Percentiles rank a stretch among this genome's conserved stretches.
Conservation (phyloP, 2,888 invertebrate genomes). For the Chrysodeixis includens region DNA sequence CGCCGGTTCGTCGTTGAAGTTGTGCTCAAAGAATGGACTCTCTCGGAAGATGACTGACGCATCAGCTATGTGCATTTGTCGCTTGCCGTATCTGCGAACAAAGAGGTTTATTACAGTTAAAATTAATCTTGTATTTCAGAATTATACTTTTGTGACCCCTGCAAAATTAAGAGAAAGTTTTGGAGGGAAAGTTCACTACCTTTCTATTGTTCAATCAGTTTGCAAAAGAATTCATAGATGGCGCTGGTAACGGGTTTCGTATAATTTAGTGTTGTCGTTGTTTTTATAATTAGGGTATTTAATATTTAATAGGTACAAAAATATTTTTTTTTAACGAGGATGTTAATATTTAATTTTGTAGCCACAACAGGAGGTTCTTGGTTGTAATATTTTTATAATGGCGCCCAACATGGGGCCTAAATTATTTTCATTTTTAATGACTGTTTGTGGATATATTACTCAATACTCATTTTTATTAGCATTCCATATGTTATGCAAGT, state of each 20-base stretch:
- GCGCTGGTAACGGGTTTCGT: neutral
- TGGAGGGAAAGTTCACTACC: too few species aligned
- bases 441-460: too few species aligned
- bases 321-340: too few species aligned
- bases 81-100: slow-evolving; percentile 82
- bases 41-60: slow-evolving; percentile 83
- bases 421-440: neutral
- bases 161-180: too few species aligned
- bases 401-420: slow-evolving; percentile 42
- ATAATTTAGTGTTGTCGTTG: neutral
- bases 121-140: too few species aligned
- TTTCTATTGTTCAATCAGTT: neutral
- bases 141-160: too few species aligned
- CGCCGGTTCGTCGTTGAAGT: slow-evolving; percentile 72
- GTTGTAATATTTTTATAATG: slow-evolving; percentile 14
- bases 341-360: too few species aligned
- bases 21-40: slow-evolving; percentile 79
- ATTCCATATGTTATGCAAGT: too few species aligned
- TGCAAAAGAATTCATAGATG: slow-evolving; percentile 22
- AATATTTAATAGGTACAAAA: too few species aligned
- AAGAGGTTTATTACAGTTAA: slow-evolving; percentile 28
- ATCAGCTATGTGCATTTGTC: slow-evolving; percentile 85
- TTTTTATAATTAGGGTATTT: too few species aligned
- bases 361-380: too few species aligned
- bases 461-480: too few species aligned